Evolutionary conservation across 2,888 invertebrate genomes (phyloP).

Genomic region (Thumatha senex): DNA sequence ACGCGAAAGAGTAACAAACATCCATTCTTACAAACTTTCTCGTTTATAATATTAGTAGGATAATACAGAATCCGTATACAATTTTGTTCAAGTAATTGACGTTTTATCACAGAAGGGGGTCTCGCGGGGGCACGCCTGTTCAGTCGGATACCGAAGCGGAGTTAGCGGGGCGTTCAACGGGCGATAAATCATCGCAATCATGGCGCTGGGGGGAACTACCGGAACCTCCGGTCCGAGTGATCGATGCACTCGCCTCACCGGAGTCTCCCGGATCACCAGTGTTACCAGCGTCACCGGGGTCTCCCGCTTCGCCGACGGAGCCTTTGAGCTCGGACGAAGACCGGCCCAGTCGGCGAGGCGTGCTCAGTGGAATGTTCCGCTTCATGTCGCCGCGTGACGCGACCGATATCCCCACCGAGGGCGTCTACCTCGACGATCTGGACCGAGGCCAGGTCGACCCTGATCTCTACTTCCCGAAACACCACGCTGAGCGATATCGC

Average conservation of each 20-base stretch:
- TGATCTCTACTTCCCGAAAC: conserved; percentile 96
- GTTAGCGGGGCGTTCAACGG: conserved; percentile 75
- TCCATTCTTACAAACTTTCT: too few relatives aligned
- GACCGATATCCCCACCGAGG: conserved; percentile 85
- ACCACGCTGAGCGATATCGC: conserved; percentile 74
- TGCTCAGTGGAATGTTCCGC: conserved; percentile 95
- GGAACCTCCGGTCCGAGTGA: conserved; percentile 67
- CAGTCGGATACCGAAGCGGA: conserved; percentile 98
- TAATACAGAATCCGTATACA: background rate
- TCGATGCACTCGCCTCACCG: conserved; percentile 44
- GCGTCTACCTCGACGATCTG: conserved; percentile 96
- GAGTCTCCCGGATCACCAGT: conserved; percentile 54
- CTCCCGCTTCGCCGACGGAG: conserved; percentile 66
- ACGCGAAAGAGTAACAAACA: too few relatives aligned
- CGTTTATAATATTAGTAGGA: too few relatives aligned
- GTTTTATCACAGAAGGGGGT: conserved; percentile 58
- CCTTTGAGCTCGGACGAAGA: conserved; percentile 81
- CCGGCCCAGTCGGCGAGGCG: conserved; percentile 82
- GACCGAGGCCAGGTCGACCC: conserved; percentile 95
- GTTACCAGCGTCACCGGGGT: conserved; percentile 53
- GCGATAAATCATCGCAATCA: conserved; percentile 85
- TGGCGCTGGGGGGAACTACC: conserved; percentile 97
- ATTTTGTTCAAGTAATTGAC: background rate
- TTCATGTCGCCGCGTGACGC: conserved; percentile 87
- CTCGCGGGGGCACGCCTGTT: conserved; percentile 91